Conservation (phyloP, 1,140 invertebrate species). For the Hirudo medicinalis region DNA sequence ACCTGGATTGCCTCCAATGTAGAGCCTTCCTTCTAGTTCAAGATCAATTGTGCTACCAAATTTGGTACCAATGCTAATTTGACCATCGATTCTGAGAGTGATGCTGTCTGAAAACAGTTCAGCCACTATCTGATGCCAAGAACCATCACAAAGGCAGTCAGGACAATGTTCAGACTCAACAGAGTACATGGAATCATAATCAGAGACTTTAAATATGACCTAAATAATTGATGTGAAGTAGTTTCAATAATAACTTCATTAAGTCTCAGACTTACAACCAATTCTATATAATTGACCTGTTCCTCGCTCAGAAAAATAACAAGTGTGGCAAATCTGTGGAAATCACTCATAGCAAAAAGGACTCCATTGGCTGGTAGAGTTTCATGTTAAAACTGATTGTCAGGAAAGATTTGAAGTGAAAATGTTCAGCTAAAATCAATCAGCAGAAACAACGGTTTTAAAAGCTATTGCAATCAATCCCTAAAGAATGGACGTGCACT, state of each 20-base stretch:
- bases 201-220: background rate
- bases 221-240: background rate
- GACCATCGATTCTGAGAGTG: background rate
- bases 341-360: no score
- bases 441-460: no score
- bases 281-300: no score
- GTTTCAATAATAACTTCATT: no score
- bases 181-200: background rate
- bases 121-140: background rate
- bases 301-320: no score
- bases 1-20: constrained; percentile 8
- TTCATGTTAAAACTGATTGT: no score
- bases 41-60: background rate
- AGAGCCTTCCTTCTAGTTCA: background rate
- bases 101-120: background rate
- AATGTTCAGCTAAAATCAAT: no score
- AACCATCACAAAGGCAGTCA: background rate
- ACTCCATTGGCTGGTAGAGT: no score
- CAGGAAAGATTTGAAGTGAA: no score
- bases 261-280: no score
- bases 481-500: background rate
- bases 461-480: no score
- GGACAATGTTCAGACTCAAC: background rate
- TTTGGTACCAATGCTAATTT: background rate
- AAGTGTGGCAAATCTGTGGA: no score